Base-by-base conservation (phyloP, 23 tunicate genomes). In the Clavelina lepadiformis region DNA sequence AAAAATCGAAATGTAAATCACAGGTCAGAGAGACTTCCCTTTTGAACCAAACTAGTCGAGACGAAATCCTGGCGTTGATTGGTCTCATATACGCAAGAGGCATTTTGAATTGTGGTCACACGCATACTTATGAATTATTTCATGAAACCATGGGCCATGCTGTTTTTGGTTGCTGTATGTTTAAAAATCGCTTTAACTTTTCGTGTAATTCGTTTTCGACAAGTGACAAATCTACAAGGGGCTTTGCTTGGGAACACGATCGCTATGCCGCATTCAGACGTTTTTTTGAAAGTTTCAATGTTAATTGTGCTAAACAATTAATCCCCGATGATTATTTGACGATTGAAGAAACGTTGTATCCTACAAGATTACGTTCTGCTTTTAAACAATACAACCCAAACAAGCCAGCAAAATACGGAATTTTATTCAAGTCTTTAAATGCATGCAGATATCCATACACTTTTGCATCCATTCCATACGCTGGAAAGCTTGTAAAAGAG, bases 371-470 rank as follows among this genome's bases (percentile, higher is more conserved):
- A 15, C 11, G 15, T 8, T 8, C 15, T 15, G 49, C 13, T 15
- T 41, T 41, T 15, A 41, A 41, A 41, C 49, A 41, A 41, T 41
- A 8, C 15, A 41, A 41, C 15, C 49, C 49, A 11, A 41, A 41
- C 15, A 41, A 41, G 49, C 49, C 49, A 8, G 49, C 49, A 41
- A 41, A 41, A 41, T 41, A 41, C 15, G 49, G 49, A 41, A 41
- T 41, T 11, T 15, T 41, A 11, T 41, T 41, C 15, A 11, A 15
- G 49, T 41, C 49, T 8, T 8, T 41, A 41, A 41, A 41, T 15
- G 49, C 49, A 41, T 11, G 13, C 11, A 11, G 49, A 15, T 41
- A 41, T 41, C 49, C 49, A 41, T 41, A 41, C 49, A 41, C 49
- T 41, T 11, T 8, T 41, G 15, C 49, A 8, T 8, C 49, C 11